Conservation (phyloP, 2,113 vertebrate genomes). For the Apodemus sylvaticus region DNA sequence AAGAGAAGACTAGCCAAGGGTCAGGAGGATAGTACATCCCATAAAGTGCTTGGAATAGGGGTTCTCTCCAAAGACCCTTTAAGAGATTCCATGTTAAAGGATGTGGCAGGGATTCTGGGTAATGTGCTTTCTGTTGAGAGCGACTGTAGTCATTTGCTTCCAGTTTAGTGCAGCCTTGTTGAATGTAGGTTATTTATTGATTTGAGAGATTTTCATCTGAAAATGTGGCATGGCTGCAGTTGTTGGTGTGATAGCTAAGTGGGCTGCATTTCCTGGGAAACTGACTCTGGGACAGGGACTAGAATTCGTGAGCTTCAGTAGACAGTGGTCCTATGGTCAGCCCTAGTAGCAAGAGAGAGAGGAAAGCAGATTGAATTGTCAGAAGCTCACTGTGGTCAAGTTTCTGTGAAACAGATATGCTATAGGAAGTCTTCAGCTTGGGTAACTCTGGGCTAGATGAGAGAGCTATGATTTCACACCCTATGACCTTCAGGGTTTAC, state of each 20-base stretch:
- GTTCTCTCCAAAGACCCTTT: background rate
- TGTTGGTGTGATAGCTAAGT: background rate
- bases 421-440: background rate
- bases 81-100: background rate
- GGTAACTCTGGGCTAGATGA: background rate
- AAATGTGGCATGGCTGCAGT: background rate
- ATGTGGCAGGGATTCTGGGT: background rate
- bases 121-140: background rate
- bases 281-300: background rate
- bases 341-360: background rate
- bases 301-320: background rate
- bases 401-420: background rate
- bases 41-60: background rate
- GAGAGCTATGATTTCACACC: background rate
- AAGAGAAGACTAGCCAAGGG: background rate
- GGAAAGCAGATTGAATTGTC: background rate
- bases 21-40: background rate
- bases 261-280: conserved; percentile 15
- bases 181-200: background rate
- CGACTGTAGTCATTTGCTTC: background rate
- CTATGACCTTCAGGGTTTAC: background rate
- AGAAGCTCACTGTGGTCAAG: background rate
- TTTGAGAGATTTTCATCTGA: background rate
- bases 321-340: background rate
- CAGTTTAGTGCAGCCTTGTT: background rate